A percentile compares a stretch with the other conserved stretches of the same genome.
Conservation (phyloP, 2,797 vertebrate species). For the Acanthiza pusilla region DNA sequence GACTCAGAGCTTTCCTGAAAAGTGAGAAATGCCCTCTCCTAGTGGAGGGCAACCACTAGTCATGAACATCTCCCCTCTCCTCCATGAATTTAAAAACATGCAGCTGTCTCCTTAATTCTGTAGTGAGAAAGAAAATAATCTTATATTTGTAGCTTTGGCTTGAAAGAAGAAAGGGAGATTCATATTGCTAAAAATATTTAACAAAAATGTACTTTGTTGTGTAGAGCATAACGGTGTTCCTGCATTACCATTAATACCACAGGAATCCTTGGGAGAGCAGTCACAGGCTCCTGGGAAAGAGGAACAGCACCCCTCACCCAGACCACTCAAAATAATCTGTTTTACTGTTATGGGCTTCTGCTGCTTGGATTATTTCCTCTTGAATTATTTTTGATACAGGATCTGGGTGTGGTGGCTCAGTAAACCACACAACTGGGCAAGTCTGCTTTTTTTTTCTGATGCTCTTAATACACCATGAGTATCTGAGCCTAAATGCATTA, state of each 20-base stretch:
- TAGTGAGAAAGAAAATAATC: background rate
- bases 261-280: background rate
- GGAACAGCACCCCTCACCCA: background rate
- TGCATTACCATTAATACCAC: background rate
- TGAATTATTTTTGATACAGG: background rate
- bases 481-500: background rate
- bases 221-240: rapidly evolving
- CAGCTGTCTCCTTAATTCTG: background rate
- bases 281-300: background rate
- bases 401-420: background rate
- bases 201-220: background rate
- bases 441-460: background rate
- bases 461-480: rapidly evolving
- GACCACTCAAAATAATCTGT: background rate
- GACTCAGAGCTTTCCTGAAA: background rate
- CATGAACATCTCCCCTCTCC: rapidly evolving
- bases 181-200: background rate
- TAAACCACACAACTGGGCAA: background rate
- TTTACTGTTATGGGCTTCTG: background rate
- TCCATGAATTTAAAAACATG: background rate
- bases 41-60: background rate
- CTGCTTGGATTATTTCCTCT: background rate
- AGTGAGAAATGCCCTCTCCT: background rate
- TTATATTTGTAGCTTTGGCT: background rate
- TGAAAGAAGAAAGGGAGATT: background rate